Conservation (phyloP, 2,888 invertebrate species). For the Chymomyza amoena region DNA sequence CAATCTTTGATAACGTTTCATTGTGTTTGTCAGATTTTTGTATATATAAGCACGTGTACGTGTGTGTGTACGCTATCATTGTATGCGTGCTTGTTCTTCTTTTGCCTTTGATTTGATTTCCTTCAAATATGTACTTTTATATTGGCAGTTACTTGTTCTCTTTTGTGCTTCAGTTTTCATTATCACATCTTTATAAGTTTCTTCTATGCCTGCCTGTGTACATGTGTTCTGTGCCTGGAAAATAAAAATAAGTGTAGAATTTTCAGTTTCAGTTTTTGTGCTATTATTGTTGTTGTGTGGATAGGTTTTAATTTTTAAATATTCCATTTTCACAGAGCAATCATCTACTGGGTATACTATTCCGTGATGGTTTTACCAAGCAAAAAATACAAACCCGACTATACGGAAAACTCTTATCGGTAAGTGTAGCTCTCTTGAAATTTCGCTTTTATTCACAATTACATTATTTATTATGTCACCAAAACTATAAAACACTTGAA, state of each 20-base stretch:
- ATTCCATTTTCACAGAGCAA: constrained; percentile 82
- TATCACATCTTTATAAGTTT: constrained; percentile 6
- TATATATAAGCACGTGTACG: no score
- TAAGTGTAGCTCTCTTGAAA: constrained; percentile 60
- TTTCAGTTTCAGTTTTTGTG: not conserved
- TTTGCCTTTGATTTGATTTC: constrained; percentile 28
- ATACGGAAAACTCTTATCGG: constrained; percentile 91
- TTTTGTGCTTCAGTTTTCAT: constrained; percentile 7
- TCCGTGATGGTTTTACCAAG: constrained; percentile 93
- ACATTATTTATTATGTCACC: not conserved
- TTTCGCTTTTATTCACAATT: constrained; percentile 2
- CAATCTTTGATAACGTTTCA: no score
- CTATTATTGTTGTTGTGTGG: not conserved
- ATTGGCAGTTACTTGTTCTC: constrained; percentile 1
- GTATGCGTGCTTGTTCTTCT: not conserved
- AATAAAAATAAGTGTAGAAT: constrained; percentile 6
- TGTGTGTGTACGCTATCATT: constrained; percentile 3
- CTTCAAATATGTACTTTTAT: constrained; percentile 41
- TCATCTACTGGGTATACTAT: constrained; percentile 95
- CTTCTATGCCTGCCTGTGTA: not conserved
- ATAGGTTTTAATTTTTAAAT: constrained; percentile 14
- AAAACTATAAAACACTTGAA: no score
- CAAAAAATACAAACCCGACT: constrained; percentile 91
- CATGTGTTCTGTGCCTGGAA: not conserved
- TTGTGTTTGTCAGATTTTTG: no score